Evolutionary conservation across 2,888 invertebrate species (phyloP).

Genomic region (Agrilus cyanescens): DNA sequence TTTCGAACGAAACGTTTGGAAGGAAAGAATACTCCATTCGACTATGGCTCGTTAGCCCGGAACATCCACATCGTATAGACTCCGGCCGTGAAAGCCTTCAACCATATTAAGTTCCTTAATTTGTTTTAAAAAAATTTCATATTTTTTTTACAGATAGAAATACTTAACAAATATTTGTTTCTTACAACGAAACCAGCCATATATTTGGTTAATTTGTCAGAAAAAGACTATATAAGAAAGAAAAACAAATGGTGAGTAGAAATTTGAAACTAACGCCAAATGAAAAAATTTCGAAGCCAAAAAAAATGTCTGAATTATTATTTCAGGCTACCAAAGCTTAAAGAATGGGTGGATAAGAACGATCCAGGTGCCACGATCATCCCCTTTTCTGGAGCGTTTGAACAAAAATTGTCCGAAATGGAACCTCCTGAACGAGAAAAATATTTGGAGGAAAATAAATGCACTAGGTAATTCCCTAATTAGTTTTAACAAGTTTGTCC

Average conservation of each 20-base stretch:
- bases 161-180: constrained; percentile 91
- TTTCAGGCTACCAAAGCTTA: constrained; percentile 82
- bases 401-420: constrained; percentile 78
- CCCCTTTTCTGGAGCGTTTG: constrained; percentile 91
- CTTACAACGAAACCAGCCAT: constrained; percentile 95
- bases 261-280: constrained; percentile 2
- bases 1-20: too few relatives aligned
- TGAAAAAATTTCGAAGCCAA: constrained; percentile 3
- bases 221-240: constrained; percentile 96
- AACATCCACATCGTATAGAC: background rate
- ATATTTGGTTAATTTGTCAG: constrained; percentile 92
- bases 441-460: constrained; percentile 70
- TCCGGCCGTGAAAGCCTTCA: background rate
- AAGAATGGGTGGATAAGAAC: constrained; percentile 96
- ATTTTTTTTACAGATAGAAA: constrained; percentile 67
- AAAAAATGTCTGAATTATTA: constrained; percentile 5
- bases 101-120: background rate
- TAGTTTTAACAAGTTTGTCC: too few relatives aligned
- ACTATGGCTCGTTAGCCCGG: too few relatives aligned
- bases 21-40: too few relatives aligned
- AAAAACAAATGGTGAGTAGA: constrained; percentile 88
- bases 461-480: constrained; percentile 54
- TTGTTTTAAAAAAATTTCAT: background rate
- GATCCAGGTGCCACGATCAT: constrained; percentile 90
- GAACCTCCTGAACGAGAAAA: constrained; percentile 56